Evolutionary conservation across 2,113 vertebrate species (phyloP), one percentile per base, ranked within the genome.

Genomic region (Neoarius graeffei): DNA sequence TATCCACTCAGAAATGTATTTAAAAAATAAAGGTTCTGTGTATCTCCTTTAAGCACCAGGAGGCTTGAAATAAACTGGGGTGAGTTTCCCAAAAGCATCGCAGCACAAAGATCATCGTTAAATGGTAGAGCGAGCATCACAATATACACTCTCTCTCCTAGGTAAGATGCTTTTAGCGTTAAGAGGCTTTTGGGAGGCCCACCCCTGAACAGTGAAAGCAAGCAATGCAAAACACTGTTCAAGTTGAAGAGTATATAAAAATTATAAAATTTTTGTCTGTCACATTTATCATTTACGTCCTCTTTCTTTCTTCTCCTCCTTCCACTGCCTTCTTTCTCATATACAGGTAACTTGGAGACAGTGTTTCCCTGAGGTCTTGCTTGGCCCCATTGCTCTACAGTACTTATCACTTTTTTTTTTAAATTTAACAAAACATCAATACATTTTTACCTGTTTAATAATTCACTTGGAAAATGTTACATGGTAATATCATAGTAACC

Each of bases 271-370:
- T 73, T 73, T 42, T 3, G 7, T 73, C 17, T 20, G 9, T 14
- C 27, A 42, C 35, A 73, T 19, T 7, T 42, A 17, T 71, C 35
- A 19, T 15, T 73, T 17, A 1, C 15, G 1, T 9, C 19, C 5
- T 35, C 35, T 48, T 20, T 48, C 35, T 48, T 15, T 42, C 17
- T 48, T 48, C 30, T 23, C 35, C 73, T 25, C 42, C 73, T 23
- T 23, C 35, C 9, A 25, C 8, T 50, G 19, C 42, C 42, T 50
- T 76, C 20, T 74, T 74, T 50, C 8, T 76, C 30, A 50, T 48
- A 76, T 76, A 76, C 73, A 76, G 19, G 73, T 76, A 76, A 76
- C 42, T 8, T 76, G 73, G 73, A 76, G 42, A 50, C 71, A 74
- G 7, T 50, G 42, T 76, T 76, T 76, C 19, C 19, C 42, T 0